Conservation (phyloP, 2,888 invertebrate species). For the Eupithecia subfuscata region DNA sequence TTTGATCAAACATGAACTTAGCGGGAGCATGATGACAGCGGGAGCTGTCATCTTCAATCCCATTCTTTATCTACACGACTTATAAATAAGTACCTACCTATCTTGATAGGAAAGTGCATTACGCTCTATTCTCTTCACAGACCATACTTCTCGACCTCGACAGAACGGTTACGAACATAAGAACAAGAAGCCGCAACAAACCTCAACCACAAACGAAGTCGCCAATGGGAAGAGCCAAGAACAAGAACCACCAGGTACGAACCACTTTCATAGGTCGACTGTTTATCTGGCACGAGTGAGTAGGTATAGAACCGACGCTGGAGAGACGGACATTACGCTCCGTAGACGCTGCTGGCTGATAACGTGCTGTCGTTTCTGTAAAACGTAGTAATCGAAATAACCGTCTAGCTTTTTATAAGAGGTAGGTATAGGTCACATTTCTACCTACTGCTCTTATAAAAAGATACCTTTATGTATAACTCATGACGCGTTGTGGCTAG, state of each 20-base stretch:
- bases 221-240: conserved; percentile 60
- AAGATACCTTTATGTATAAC: neutral
- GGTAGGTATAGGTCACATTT: too few relatives aligned
- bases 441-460: neutral
- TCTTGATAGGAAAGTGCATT: too few relatives aligned
- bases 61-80: too few relatives aligned
- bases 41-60: too few relatives aligned
- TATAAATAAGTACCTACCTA: too few relatives aligned
- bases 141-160: conserved; percentile 67
- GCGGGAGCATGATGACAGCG: too few relatives aligned
- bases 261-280: neutral
- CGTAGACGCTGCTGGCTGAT: neutral
- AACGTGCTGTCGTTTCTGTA: neutral
- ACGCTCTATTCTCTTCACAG: conserved; percentile 50
- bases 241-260: conserved; percentile 64
- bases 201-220: conserved; percentile 58
- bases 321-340: neutral
- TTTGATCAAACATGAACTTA: too few relatives aligned
- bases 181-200: conserved; percentile 63
- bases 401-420: neutral
- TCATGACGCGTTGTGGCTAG: neutral
- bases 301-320: too few relatives aligned
- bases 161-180: conserved; percentile 70
- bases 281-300: neutral
- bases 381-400: neutral